Evolutionary conservation across 2,888 invertebrate species (phyloP).

Genomic region (Margaritifera margaritifera): DNA sequence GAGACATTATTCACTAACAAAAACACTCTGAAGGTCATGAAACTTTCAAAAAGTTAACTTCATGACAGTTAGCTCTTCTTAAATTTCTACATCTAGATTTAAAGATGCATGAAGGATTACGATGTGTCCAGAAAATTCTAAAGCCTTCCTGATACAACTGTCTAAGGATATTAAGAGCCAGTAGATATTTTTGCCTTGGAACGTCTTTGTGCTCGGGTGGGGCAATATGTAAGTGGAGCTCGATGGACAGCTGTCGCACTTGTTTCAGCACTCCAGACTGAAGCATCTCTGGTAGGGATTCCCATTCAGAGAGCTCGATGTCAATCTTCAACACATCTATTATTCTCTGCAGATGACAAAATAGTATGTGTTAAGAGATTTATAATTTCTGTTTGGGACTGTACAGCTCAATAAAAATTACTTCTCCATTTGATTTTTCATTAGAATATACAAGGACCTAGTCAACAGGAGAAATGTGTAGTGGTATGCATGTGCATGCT

Average conservation of each 20-base stretch:
- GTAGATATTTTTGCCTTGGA: constrained; percentile 30
- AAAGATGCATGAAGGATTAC: constrained; percentile 41
- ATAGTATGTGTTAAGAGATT: too few species aligned
- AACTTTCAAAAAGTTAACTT: constrained; percentile 23
- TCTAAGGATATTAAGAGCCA: constrained; percentile 34
- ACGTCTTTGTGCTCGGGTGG: constrained; percentile 1
- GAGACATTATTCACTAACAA: too few species aligned
- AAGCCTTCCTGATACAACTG: constrained; percentile 36
- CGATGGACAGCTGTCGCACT: constrained; percentile 36
- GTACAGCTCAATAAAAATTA: too few species aligned
- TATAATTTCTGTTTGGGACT: too few species aligned
- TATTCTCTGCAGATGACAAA: constrained; percentile 21
- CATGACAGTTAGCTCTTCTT: constrained; percentile 34
- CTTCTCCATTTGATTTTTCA: too few species aligned
- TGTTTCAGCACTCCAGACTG: constrained; percentile 20
- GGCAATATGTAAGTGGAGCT: constrained; percentile 31
- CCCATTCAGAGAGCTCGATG: constrained; percentile 51
- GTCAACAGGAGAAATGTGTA: too few species aligned
- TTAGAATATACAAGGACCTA: too few species aligned
- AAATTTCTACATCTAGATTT: constrained; percentile 36
- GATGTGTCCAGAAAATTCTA: constrained; percentile 45
- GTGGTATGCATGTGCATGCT: too few species aligned
- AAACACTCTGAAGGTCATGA: too few species aligned
- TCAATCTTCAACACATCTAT: constrained; percentile 45
- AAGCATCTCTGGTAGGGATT: constrained; percentile 39